A percentile compares a stretch with the other conserved stretches of the same genome.
phyloP scores from a whole-genome alignment of 2,888 invertebrate genomes.

The Catocala nupta region DNA sequence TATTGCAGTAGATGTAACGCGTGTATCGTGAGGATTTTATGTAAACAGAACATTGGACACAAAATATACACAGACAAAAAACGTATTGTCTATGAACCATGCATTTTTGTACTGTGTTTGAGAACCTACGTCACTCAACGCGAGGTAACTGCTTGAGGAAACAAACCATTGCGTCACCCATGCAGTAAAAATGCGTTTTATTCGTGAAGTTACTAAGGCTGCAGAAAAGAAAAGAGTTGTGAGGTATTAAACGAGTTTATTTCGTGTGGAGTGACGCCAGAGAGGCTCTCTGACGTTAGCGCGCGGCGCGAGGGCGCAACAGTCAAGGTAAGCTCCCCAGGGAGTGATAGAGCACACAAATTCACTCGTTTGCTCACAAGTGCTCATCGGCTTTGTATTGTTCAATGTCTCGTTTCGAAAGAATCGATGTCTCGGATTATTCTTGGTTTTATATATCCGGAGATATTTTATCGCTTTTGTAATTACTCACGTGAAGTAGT shows the following conservation, averaged over 20 bases:
- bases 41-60: too few relatives aligned
- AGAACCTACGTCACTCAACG: too few relatives aligned
- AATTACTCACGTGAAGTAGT: background rate
- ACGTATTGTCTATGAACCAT: too few relatives aligned
- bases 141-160: too few relatives aligned
- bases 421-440: background rate
- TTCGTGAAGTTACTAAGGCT: conserved; percentile 1
- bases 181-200: too few relatives aligned
- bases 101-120: too few relatives aligned
- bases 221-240: conserved; percentile 10
- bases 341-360: conserved; percentile 57
- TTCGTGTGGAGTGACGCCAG: conserved; percentile 34
- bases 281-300: conserved; percentile 40
- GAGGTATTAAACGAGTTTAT: conserved; percentile 30
- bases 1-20: too few relatives aligned
- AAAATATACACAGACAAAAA: too few relatives aligned
- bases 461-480: background rate
- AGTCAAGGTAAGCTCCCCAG: conserved; percentile 57
- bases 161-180: too few relatives aligned
- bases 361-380: conserved; percentile 37
- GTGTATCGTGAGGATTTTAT: too few relatives aligned
- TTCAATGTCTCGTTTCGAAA: conserved; percentile 11
- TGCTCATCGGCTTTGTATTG: conserved; percentile 20
- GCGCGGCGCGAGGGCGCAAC: conserved; percentile 25
- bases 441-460: background rate